These are phyloP conservation scores for Pipistrellus pygmaeus DNA, from an alignment of 2,797 vertebrate genomes.

Conservation along the genomic window DNA sequence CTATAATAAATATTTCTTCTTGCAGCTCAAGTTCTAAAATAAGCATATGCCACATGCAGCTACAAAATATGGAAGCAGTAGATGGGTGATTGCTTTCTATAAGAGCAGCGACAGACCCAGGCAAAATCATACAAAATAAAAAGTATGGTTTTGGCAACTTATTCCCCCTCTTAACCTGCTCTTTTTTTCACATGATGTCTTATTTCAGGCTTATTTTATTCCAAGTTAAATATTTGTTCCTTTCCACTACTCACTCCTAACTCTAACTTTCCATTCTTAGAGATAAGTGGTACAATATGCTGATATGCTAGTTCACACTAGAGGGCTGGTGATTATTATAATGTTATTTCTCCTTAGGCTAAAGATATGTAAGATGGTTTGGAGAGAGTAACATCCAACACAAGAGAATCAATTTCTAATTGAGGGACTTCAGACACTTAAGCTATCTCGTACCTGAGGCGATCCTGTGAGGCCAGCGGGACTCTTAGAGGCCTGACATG, in stretches of 20 bases:
- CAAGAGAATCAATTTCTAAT: slow-evolving; percentile 13
- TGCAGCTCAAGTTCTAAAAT: slow-evolving; percentile 42
- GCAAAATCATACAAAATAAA: background rate
- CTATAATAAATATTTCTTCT: slow-evolving; percentile 40
- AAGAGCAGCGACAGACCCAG: slow-evolving; percentile 1
- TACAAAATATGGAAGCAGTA: background rate
- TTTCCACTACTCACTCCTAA: background rate
- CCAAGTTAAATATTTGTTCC: slow-evolving; percentile 9
- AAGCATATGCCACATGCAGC: slow-evolving; percentile 57
- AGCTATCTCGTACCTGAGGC: background rate
- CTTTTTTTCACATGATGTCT: background rate
- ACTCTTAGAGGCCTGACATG: background rate
- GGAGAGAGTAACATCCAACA: background rate
- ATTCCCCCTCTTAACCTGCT: background rate
- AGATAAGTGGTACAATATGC: background rate
- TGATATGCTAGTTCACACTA: background rate
- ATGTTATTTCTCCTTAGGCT: slow-evolving; percentile 35
- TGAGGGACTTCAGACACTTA: background rate
- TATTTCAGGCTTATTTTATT: background rate
- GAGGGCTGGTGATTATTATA: slow-evolving; percentile 41
- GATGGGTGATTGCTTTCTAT: background rate
- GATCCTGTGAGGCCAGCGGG: background rate
- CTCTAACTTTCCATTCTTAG: background rate
- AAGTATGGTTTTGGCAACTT: background rate
- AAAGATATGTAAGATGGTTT: background rate